Base-by-base conservation (phyloP, 2,888 invertebrate genomes). In the Sinodicranocentrus sp. region DNA sequence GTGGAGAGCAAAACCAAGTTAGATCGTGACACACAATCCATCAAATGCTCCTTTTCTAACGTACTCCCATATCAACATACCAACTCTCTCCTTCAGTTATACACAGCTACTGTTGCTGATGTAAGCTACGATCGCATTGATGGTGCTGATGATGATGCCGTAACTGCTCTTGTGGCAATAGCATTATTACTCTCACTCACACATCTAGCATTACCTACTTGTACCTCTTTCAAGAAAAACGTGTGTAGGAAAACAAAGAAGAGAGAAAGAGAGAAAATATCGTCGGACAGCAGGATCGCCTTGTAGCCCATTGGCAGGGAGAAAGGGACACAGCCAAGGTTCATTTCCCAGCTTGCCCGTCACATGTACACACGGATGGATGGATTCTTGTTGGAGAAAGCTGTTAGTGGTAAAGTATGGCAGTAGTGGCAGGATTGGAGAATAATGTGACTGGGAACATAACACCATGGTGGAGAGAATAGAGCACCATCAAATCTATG, bases 21-120 rank as follows among this genome's bases (percentile, higher is more conserved):
- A 86, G 75, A 84, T 78, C 85, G 82, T 88, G 88, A 87, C 88
- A 88, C 87, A 86, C 87, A 87, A 88, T 88, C 88, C 87, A 88
- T 88, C 88, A 88, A 87, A 87, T 57, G 80, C 67, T 80, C 77
- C 70, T 71, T 70, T n/a, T 59, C 44, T 54, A 54, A 54, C 39
- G 15, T 48, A n/a, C 10, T n/a, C 2, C 48, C 48, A 48, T 48
- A n/a, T 48, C n/a, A 10, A 13, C 21, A 21, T 21, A 54, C 54
- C 21, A 57, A n/a, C n/a, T n/a, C n/a, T n/a, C n/a, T n/a, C n/a
- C n/a, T n/a, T n/a, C n/a, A n/a, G n/a, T n/a, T n/a, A n/a, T n/a
- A n/a, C n/a, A n/a, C n/a, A n/a, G n/a, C n/a, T 19, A 21, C 70
- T 28, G n/a, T 48, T 57, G 67, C 78, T 61, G 43, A 71, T 44